These are phyloP conservation scores for Caenorhabditis sp. DNA, from an alignment of 2,888 invertebrate genomes.

Conservation along the genomic window DNA sequence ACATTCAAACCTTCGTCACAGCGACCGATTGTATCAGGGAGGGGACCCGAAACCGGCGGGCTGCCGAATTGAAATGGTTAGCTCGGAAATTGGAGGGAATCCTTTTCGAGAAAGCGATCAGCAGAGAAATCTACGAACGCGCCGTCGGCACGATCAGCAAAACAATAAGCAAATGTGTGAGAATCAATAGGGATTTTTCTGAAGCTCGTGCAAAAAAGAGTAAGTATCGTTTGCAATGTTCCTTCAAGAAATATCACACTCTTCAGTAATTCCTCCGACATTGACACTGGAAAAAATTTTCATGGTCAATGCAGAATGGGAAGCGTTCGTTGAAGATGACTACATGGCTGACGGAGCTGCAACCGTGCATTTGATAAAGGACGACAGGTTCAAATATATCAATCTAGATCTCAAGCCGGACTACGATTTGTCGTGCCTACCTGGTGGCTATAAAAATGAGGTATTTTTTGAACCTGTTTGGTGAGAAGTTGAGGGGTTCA, in stretches of 20 bases:
- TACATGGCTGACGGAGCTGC: background rate
- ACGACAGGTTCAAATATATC: background rate
- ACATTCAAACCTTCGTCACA: too few relatives aligned
- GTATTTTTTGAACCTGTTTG: slow-evolving; percentile 4
- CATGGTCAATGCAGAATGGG: background rate
- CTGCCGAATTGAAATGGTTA: slow-evolving; percentile 3
- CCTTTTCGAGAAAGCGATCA: background rate
- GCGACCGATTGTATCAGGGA: too few relatives aligned
- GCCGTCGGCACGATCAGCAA: background rate
- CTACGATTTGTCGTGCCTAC: background rate
- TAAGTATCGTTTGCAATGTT: too few relatives aligned
- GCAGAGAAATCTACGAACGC: background rate
- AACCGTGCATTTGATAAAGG: background rate
- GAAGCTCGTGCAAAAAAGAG: too few relatives aligned
- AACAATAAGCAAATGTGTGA: background rate
- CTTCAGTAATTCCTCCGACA: slow-evolving; percentile 9
- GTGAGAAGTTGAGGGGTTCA: too few relatives aligned
- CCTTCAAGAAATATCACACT: background rate
- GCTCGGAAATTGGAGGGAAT: slow-evolving; percentile 2
- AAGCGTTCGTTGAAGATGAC: background rate
- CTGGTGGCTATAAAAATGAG: too few relatives aligned
- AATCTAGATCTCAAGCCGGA: background rate
- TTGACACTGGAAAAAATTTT: slow-evolving; percentile 1
- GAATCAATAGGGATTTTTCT: background rate
- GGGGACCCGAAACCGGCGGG: background rate